A percentile compares a stretch with the other conserved stretches of the same genome.
These are phyloP conservation scores for Drosophila tsacasi DNA, from an alignment of 1,140 invertebrate genomes.

Conservation along the genomic window DNA sequence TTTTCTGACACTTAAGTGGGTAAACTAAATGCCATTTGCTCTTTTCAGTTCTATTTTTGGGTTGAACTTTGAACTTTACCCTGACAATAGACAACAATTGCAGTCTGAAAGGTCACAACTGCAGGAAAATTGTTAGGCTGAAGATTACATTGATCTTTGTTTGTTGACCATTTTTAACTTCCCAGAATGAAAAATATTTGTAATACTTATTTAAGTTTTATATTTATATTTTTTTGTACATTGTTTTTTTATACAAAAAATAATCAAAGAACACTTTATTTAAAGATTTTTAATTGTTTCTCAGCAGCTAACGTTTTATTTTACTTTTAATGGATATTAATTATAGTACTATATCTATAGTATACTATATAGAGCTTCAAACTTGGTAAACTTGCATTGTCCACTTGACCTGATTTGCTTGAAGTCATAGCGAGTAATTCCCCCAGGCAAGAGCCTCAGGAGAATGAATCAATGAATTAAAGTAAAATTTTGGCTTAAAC, in stretches of 20 bases:
- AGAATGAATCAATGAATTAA: slow-evolving; percentile 34
- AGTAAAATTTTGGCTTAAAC: slow-evolving; percentile 19
- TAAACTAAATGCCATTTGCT: slow-evolving; percentile 54
- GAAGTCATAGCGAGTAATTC: not conserved
- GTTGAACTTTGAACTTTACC: not conserved
- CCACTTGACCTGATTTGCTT: slow-evolving; percentile 9
- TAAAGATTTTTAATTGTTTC: too few species aligned
- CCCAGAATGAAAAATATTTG: too few species aligned
- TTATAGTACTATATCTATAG: too few species aligned
- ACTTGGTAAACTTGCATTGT: too few species aligned
- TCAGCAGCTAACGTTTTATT: too few species aligned
- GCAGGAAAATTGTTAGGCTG: not conserved
- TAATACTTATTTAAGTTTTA: too few species aligned
- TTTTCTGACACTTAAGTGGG: slow-evolving; percentile 52
- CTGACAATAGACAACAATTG: slow-evolving; percentile 3
- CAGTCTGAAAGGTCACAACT: not conserved
- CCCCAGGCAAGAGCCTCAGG: not conserved
- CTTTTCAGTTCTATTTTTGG: slow-evolving; percentile 38
- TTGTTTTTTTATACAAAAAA: too few species aligned
- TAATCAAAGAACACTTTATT: too few species aligned
- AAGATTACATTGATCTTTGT: not conserved
- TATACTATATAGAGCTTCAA: too few species aligned
- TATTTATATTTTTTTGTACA: too few species aligned
- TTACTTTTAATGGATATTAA: too few species aligned
- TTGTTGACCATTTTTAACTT: too few species aligned